Evolutionary conservation across 2,113 vertebrate genomes (phyloP), one percentile per base, ranked within the genome.

Genomic region (Calidris pugnax): DNA sequence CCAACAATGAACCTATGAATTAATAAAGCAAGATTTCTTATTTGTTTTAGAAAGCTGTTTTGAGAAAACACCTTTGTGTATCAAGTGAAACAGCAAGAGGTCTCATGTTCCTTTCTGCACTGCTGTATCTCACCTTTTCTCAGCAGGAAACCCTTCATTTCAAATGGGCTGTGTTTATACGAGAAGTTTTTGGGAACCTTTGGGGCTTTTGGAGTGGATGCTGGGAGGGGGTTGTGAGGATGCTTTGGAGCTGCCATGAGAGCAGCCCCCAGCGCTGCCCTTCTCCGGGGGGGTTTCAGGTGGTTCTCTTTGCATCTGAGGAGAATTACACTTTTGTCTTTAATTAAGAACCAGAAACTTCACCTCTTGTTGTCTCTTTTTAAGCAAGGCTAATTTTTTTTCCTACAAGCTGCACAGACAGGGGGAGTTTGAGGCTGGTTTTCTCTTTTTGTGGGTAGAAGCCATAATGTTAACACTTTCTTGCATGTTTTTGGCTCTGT

Each of bases 391-490:
- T 1, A 9, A 11, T 47, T 66, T 27, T 75, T 22, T 22, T 90
- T 30, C 47, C 62, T 37, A 14, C 8, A 56, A 43, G 27, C 67
- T 47, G 72, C 32, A 64, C 41, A 66, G 86, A 37, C 45, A 27
- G 47, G 9, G 82, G 62, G 74, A 64, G 18, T 68, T 23, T 47
- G 32, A 10, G 35, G 45, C 8, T 32, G 41, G 22, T 35, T 30
- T 48, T 19, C 48, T 56, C 45, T 14, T 18, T 10, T 10, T 30
- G 19, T 6, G 45, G 69, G 71, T 32, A 43, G 68, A n/a, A 45
- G 9, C 17, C 4, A 0, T 21, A 6, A 43, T 6, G n/a, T 11
- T 14, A 2, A 10, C 0, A 0, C 17, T 39, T 30, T n/a, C 35
- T 14, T 7, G 24, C 33, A 0, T 17, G 39, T 4, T 43, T 60